Base-by-base conservation (phyloP, 2,797 vertebrate genomes). In the Paguma larvata region DNA sequence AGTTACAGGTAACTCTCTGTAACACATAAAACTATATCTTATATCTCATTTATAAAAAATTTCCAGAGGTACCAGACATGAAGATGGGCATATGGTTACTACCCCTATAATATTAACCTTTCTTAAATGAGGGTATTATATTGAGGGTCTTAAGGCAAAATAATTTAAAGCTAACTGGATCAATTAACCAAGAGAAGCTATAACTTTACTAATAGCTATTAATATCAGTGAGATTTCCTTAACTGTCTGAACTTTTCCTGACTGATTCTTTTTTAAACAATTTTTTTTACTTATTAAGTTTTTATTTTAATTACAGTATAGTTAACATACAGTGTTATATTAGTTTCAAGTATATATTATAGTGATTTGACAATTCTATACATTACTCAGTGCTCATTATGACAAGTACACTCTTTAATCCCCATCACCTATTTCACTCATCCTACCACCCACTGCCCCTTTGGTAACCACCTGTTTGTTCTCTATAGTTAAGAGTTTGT, bases 131-230 rank as follows among this genome's bases (percentile, higher is more conserved):
- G 84, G 63, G 91, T 5, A 27, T 68, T 21, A 62, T 88, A 90
- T 44, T 85, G 67, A 98, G 84, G 19, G 56, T 95, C 86, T 92
- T n/a, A 32, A n/a, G 21, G 79, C 62, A 92, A 62, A 97, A 83
- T 48, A 72, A 51, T 77, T 97, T 95, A 38, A 56, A 97, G 13
- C 1, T 85, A 95, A 96, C 23, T 89, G 85, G 67, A 89, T 79
- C 46, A 65, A 63, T 91, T 80, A 89, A 94, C 15, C 38, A 91
- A 84, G 32, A 84, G 3, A 89, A 79, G 41, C 25, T 53, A 41
- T 38, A 90, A 85, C 18, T 78, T 79, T 59, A 56, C n/a, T 53
- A 91, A 86, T 6, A 72, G 34, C 56, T 94, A 15, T 78, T 77
- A 48, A 91, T 56, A 78, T 84, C 67, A 83, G 53, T 82, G 62